phyloP scores from a whole-genome alignment of 2,113 vertebrate genomes.

The Datnioides undecimradiatus region DNA sequence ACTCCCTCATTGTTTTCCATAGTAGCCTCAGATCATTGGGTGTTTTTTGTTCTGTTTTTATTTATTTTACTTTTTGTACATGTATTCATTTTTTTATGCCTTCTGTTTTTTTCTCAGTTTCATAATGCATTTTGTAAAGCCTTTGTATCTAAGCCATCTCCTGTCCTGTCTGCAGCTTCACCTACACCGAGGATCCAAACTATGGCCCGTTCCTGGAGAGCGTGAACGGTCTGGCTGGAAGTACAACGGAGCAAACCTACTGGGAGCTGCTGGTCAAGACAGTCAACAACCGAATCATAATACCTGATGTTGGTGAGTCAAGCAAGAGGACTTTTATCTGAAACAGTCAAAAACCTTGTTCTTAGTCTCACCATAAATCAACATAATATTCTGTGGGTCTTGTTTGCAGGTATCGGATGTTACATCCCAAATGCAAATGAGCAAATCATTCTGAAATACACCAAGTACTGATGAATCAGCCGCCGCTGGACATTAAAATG shows the following conservation, averaged over 20 bases:
- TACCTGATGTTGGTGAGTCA: constrained; percentile 62
- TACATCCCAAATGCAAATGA: constrained; percentile 53
- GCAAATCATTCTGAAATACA: constrained; percentile 56
- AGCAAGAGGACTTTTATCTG: no score
- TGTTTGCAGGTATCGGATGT: constrained; percentile 66
- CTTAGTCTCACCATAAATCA: not conserved
- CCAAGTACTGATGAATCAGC: constrained; percentile 38
- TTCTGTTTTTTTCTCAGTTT: no score
- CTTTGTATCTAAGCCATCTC: no score
- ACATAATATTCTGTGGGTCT: not conserved
- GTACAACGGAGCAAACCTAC: constrained; percentile 30
- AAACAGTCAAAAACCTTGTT: not conserved
- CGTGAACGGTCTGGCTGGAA: constrained; percentile 59
- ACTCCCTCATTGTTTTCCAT: no score
- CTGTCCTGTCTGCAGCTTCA: constrained; percentile 63
- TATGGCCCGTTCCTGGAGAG: constrained; percentile 67
- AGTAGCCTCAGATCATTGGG: no score
- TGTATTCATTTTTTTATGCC: no score
- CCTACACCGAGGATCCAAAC: constrained; percentile 40
- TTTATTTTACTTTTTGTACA: no score
- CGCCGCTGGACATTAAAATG: not conserved
- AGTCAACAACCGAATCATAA: not conserved
- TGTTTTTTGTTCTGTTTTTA: no score
- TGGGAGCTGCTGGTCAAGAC: constrained; percentile 59
- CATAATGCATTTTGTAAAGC: no score